Evolutionary conservation across 2,113 vertebrate species (phyloP), one percentile per base, ranked within the genome.

Genomic region (Puma concolor): DNA sequence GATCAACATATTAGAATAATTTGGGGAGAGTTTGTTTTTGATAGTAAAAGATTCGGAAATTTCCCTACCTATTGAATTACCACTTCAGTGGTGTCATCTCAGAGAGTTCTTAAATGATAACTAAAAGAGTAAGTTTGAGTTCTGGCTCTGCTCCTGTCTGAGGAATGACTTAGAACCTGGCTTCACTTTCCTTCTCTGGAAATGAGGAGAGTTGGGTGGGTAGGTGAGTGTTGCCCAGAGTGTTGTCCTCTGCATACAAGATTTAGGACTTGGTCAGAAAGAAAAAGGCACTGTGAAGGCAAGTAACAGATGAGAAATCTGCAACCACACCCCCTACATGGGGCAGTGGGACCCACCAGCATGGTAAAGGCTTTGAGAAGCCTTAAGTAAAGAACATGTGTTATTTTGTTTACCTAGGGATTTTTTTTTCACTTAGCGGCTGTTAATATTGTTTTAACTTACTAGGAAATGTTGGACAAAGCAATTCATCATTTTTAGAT

Each of bases 101-200:
- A 66, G 93, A 63, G 66, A 76, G 41, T 81, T 90, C 48, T 88
- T 50, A 80, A 19, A 60, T 69, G 44, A 27, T 44, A 25, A n/a
- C 38, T 27, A 4, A 83, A 87, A 74, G 44, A 71, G 19, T 38
- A 72, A 29, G 83, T 29, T 33, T 60, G 25, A 36, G 10, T 44
- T 82, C 54, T 52, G 27, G 36, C 69, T 91, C 36, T 36, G 64
- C 27, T 41, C 14, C 33, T 95, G 63, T 33, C 38, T 25, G 6
- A 38, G 44, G 81, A 79, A 36, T 48, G 54, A 81, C 44, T 44
- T 77, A 82, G 82, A 93, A 50, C 67, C 80, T 96, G 77, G 27
- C 52, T 91, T 92, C 25, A 36, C 9, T 83, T 95, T 71, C 44
- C 31, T 77, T 13, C 80, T 84, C 48, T 91, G 50, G 38, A 84